Evolutionary conservation across 2,888 invertebrate species (phyloP), one percentile per base, ranked within the genome.

Genomic region (Drosophila cracens): DNA sequence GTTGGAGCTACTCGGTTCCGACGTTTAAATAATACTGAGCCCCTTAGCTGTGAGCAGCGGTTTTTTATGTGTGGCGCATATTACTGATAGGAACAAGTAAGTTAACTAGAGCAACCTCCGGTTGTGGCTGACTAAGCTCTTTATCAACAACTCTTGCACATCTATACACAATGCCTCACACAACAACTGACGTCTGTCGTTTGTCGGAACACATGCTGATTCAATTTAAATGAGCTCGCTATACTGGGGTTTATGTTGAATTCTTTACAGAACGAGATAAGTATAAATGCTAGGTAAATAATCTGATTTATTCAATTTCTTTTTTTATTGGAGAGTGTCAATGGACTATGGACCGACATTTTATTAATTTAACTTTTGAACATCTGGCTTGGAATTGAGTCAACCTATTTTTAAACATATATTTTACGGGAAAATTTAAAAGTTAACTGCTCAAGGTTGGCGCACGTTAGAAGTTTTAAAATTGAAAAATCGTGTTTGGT

Each of bases 51-150:
- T 5, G 33, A 49, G 38, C 65, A 33, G 36, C 46, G 33, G 40
- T 34, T 31, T 81, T 78, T 69, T 78, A 78, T 79, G n/a, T 48
- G 48, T 31, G 27, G 8, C 5, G 6, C 31, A 34, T 49, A 62
- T 36, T 46, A 63, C 79, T 81, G 82, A 81, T 79, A 79, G 78
- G 70, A 59, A 36, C 43, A 33, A 38, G 43, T 43, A 49, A 21
- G 29, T 48, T 53, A 65, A 66, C 52, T 77, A 27, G 59, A 66
- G 70, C 46, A 63, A 53, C 40, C 63, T 53, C 33, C 27, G n/a
- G 34, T 27, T 10, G 16, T 25, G 27, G 56, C 62, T 79, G 78
- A 79, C 78, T 79, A 81, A 81, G 77, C 53, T 69, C 16, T 31
- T 77, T 81, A 81, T 81, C 81, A 77, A 34, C 29, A 46, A 29